Percentiles rank a stretch among this genome's conserved stretches.
Evolutionary conservation across 92 coral and sea anemone genomes (phyloP).

Genomic region (Nematostella vectensis): DNA sequence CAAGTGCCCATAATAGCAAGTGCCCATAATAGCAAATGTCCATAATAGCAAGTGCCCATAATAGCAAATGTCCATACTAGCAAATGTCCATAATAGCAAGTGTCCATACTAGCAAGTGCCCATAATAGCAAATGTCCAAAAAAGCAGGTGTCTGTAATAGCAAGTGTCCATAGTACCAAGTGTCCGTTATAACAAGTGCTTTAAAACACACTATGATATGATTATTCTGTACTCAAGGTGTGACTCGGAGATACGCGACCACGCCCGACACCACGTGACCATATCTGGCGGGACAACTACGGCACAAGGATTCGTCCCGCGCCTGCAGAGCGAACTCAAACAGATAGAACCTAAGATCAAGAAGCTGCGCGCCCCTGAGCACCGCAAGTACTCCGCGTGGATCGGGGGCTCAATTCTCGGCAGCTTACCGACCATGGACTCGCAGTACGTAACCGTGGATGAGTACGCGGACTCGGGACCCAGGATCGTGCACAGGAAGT

Average conservation of each 20-base stretch:
- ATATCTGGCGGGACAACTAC: slow-evolving; percentile 90
- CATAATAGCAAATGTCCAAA: too few relatives aligned
- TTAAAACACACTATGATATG: too few relatives aligned
- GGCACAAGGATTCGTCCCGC: slow-evolving; percentile 60
- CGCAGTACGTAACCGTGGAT: slow-evolving; percentile 75
- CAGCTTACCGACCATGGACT: slow-evolving; percentile 60
- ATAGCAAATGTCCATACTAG: too few relatives aligned
- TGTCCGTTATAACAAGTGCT: too few relatives aligned
- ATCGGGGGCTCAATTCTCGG: slow-evolving; percentile 89
- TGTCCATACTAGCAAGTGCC: too few relatives aligned
- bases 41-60: too few relatives aligned
- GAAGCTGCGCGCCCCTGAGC: slow-evolving; percentile 74
- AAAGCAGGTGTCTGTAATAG: too few relatives aligned
- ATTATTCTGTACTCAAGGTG: slow-evolving; percentile 45
- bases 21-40: too few relatives aligned
- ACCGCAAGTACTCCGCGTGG: slow-evolving; percentile 80
- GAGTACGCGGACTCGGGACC: slow-evolving; percentile 89
- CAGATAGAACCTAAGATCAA: slow-evolving; percentile 54
- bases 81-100: too few relatives aligned
- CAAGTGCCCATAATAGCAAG: too few relatives aligned
- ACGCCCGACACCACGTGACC: slow-evolving; percentile 47
- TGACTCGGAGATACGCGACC: slow-evolving; percentile 65
- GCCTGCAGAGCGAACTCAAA: slow-evolving; percentile 68
- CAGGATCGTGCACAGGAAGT: slow-evolving; percentile 70
- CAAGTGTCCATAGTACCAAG: too few relatives aligned